These are phyloP conservation scores for Ginglymostoma cirratum DNA, from an alignment of 2,113 vertebrate species.

Conservation along the genomic window DNA sequence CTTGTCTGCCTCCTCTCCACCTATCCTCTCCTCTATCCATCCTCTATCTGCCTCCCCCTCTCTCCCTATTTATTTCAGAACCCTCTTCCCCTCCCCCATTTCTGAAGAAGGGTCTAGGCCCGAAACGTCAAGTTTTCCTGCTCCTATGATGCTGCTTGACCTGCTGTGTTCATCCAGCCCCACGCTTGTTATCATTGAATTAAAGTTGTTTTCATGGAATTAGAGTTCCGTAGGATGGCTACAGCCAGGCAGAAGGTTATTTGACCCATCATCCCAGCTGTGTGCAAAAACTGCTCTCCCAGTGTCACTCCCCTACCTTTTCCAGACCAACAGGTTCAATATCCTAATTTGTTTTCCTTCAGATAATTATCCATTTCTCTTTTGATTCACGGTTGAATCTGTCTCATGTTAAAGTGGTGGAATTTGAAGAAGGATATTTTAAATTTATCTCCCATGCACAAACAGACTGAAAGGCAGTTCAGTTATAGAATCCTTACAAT, in stretches of 20 bases:
- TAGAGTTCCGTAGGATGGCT: not conserved
- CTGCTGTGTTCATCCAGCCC: no score
- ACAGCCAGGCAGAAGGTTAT: no score
- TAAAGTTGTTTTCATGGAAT: not conserved
- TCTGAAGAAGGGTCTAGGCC: no score
- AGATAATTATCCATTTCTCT: not conserved
- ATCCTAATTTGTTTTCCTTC: not conserved
- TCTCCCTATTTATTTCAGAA: no score
- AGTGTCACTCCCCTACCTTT: not conserved
- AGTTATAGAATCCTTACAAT: not conserved
- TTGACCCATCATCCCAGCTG: not conserved
- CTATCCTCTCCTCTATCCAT: no score
- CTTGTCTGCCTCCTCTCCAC: no score
- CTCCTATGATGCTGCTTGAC: no score
- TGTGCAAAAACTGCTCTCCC: not conserved
- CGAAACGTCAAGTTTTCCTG: no score
- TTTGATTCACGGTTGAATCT: not conserved
- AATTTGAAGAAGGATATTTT: not conserved
- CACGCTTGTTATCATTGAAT: no score
- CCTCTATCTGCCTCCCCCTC: no score
- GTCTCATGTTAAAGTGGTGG: not conserved
- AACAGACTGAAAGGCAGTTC: not conserved
- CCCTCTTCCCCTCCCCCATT: no score
- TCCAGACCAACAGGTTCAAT: no score
- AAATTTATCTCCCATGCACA: not conserved